Base-by-base conservation (phyloP, 2,888 invertebrate species). In the Calephelis perditalis region DNA sequence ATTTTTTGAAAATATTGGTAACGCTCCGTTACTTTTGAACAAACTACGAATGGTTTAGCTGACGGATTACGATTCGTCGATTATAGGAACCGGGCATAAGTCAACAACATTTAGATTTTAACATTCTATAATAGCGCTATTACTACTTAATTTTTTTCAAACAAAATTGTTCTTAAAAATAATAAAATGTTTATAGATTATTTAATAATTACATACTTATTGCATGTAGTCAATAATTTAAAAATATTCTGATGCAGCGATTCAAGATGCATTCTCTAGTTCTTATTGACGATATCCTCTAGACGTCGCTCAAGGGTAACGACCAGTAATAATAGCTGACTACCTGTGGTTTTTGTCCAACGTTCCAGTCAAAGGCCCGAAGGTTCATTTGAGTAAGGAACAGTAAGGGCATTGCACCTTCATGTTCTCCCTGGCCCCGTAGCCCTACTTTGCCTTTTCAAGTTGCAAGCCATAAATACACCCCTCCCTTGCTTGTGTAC, bases 391-490 rank as follows among this genome's bases (percentile, higher is more conserved):
- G 74, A 76, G 79, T 82, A 82, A 80, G 82, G 74, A 75, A 76
- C 79, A 76, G 62, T 81, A 82, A 87, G 90, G 89, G 87, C 90
- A 88, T 79, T 88, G 88, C 84, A 81, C 90, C 86, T 84, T 81
- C 76, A 79, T 82, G 82, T 79, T 85, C 86, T 87, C 88, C 88
- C 87, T 86, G 86, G 82, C 87, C 85, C 86, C 86, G 86, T 79
- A 88, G 88, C 89, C 89, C 89, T 87, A 88, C 84, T 84, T 90
- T 85, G 76, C 75, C 74, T 82, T 84, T 82, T 73, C 71, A 73
- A 81, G 82, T 72, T 71, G 85, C 77, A 84, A 79, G 77, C 76
- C 76, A 73, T 72, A 69, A 82, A 78, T 76, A 75, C 70, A 65
- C 68, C 68, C 77, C 76, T 85, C 84, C 81, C 78, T 81, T 78